Evolutionary conservation across 64 coral and sea anemone species (phyloP).

Genomic region (Astreopora myriophthalma): DNA sequence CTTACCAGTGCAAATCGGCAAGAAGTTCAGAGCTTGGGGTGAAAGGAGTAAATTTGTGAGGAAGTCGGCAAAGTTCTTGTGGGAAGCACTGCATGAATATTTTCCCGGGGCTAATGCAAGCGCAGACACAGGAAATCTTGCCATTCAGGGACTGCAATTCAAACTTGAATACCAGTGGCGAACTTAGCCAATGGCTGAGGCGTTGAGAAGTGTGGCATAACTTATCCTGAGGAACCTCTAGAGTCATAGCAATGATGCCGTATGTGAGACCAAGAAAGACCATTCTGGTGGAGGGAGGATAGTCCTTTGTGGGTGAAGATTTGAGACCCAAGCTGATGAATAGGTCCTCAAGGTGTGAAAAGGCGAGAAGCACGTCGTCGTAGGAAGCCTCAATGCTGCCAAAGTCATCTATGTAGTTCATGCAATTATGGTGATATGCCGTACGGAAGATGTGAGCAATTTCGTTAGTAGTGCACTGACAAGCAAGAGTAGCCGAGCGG

Average conservation of each 20-base stretch:
- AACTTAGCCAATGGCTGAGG: constrained; percentile 3
- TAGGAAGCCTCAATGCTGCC: not conserved
- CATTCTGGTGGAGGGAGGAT: constrained; percentile 8
- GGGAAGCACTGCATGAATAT: constrained; percentile 23
- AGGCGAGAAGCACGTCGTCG: not conserved
- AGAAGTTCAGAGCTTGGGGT: not conserved
- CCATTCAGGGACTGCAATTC: not conserved
- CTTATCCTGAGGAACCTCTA: not conserved
- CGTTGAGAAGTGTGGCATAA: not conserved
- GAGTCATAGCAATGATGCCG: not conserved
- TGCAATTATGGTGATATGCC: not conserved
- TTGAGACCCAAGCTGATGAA: constrained; percentile 17
- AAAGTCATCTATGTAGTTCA: constrained; percentile 60
- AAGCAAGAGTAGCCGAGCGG: constrained; percentile 16
- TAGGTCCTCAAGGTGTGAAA: not conserved
- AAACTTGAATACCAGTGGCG: not conserved
- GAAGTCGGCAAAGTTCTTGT: not conserved
- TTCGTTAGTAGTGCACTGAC: constrained; percentile 64
- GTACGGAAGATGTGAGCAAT: constrained; percentile 46
- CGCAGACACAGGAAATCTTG: constrained; percentile 15
- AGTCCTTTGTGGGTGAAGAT: constrained; percentile 41
- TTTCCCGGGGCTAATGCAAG: constrained; percentile 30
- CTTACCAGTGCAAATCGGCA: not conserved
- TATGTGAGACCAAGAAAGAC: constrained; percentile 37
- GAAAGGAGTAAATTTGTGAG: not conserved